phyloP scores from a whole-genome alignment of 2,888 invertebrate genomes.

The Poecilobothrus nobilitatus region DNA sequence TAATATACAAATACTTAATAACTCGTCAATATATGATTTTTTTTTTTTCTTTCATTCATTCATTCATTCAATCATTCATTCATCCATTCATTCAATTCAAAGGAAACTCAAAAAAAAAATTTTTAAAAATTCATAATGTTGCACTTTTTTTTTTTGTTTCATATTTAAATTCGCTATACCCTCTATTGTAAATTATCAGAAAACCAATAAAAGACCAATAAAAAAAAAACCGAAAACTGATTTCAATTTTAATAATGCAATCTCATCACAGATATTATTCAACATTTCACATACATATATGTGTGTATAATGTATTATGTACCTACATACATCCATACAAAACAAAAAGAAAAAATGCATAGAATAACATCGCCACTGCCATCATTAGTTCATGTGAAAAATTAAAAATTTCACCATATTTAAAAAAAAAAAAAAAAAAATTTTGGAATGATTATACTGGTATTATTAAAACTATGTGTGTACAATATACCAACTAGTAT shows the following conservation, averaged over 20 bases:
- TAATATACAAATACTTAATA: no score
- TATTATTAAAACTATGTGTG: no score
- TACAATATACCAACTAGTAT: no score
- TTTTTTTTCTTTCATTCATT: no score
- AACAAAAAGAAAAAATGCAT: background rate
- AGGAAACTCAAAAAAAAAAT: background rate
- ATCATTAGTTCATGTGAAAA: no score
- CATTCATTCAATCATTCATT: no score
- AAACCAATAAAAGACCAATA: background rate
- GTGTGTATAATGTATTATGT: no score
- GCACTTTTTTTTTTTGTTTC: background rate
- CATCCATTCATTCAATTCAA: background rate
- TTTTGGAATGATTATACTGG: background rate
- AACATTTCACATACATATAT: background rate
- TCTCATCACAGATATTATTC: background rate
- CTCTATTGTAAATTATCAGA: background rate
- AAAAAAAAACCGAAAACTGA: background rate
- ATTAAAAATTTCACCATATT: no score
- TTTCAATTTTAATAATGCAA: background rate
- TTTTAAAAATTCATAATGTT: background rate
- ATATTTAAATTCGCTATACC: no score
- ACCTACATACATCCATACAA: no score
- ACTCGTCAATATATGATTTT: no score
- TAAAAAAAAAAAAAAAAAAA: background rate
- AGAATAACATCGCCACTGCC: no score